Conservation (phyloP, 1,140 invertebrate genomes). For the Campodea augens region DNA sequence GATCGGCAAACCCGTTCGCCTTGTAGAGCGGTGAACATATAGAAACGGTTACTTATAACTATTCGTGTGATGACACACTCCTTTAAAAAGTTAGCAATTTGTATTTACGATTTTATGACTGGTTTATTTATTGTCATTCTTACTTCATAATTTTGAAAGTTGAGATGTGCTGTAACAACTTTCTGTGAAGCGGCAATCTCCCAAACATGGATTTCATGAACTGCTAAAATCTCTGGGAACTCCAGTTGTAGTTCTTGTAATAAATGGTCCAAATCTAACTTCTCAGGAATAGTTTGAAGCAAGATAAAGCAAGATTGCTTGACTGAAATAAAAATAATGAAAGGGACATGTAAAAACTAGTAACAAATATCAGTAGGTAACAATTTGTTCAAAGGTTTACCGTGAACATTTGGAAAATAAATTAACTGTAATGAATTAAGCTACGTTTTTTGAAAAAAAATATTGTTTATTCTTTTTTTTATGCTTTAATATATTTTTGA, state of each 20-base stretch:
- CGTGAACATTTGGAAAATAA: too few relatives aligned
- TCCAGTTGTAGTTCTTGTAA: conserved; percentile 32
- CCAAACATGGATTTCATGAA: conserved; percentile 69
- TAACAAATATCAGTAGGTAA: conserved; percentile 1
- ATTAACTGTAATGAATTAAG: conserved; percentile 5
- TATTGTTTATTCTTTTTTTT: too few relatives aligned
- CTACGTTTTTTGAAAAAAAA: too few relatives aligned
- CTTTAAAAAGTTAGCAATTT: too few relatives aligned
- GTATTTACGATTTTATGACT: too few relatives aligned
- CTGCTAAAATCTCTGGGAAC: conserved; percentile 58
- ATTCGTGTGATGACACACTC: too few relatives aligned
- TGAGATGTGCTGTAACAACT: conserved; percentile 51
- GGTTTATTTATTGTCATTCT: conserved; percentile 13
- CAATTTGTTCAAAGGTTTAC: neutral
- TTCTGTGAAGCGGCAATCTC: conserved; percentile 46
- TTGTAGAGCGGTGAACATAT: too few relatives aligned
- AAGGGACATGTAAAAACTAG: conserved; percentile 8
- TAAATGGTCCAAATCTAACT: conserved; percentile 40
- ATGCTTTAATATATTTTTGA: too few relatives aligned
- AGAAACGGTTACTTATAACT: too few relatives aligned
- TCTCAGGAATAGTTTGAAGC: conserved; percentile 58
- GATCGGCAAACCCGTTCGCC: too few relatives aligned
- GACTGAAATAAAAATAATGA: conserved; percentile 31
- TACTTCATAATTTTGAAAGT: conserved; percentile 41
- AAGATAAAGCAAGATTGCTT: conserved; percentile 57